phyloP scores from a whole-genome alignment of 2,113 vertebrate genomes.

The Gasterosteus nipponicus region DNA sequence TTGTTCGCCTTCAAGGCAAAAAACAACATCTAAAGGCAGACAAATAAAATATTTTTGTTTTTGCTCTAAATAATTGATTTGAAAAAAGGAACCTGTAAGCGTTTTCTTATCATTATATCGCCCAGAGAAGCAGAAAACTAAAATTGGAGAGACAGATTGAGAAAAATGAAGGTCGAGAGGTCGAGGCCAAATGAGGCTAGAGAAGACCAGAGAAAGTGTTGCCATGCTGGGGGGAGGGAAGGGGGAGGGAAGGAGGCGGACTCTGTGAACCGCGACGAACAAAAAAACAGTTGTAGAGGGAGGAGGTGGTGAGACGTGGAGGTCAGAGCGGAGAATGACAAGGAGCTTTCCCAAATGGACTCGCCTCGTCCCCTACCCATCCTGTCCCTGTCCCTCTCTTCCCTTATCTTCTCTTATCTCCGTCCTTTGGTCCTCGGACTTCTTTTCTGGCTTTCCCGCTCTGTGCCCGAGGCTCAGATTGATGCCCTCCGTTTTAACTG shows the following conservation, averaged over 20 bases:
- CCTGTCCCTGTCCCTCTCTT: neutral
- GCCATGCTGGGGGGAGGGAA: conserved; percentile 9
- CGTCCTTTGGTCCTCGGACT: neutral
- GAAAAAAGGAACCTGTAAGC: neutral
- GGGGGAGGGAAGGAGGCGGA: conserved; percentile 25
- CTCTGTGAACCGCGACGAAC: conserved; percentile 36
- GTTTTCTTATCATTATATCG: neutral
- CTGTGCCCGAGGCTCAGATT: conserved; percentile 12
- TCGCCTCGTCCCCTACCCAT: neutral
- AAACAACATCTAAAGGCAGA: neutral
- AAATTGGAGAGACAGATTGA: neutral
- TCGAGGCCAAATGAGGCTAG: conserved; percentile 9
- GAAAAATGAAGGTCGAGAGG: conserved; percentile 6
- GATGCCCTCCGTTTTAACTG: conserved; percentile 28
- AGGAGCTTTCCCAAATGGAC: conserved; percentile 46
- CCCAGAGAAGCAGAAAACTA: neutral
- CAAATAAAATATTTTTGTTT: neutral
- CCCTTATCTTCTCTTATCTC: neutral
- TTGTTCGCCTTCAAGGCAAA: conserved; percentile 30
- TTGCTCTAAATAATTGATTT: neutral
- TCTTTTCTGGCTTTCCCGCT: neutral
- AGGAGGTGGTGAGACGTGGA: conserved; percentile 40
- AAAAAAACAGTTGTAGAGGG: conserved; percentile 46
- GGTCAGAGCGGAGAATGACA: conserved; percentile 51
- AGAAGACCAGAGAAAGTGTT: neutral